phyloP scores from a whole-genome alignment of 2,888 invertebrate genomes.

The Cyclophora albipunctata region DNA sequence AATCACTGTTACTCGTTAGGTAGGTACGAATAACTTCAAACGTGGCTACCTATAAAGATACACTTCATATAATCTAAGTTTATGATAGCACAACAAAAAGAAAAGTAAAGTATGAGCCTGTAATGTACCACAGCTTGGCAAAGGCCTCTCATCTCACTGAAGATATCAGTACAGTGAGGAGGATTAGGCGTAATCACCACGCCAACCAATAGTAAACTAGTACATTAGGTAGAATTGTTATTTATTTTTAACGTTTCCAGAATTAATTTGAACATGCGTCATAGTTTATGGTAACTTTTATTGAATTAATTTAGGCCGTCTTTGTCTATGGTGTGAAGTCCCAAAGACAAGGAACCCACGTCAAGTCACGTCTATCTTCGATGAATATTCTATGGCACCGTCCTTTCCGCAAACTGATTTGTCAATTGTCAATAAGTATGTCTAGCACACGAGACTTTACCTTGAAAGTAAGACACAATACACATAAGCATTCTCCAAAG shows the following conservation, averaged over 20 bases:
- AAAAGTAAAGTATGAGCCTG: neutral
- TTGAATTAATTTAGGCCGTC: neutral
- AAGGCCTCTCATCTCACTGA: no score
- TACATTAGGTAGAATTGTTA: neutral
- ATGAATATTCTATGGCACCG: constrained; percentile 38
- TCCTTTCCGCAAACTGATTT: constrained; percentile 46
- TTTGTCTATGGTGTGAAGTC: constrained; percentile 11
- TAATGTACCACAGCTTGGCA: no score
- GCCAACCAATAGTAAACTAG: no score
- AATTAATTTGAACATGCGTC: neutral
- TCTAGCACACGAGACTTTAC: constrained; percentile 25
- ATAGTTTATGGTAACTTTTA: constrained; percentile 11
- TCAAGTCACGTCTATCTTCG: constrained; percentile 37
- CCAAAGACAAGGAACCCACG: constrained; percentile 26
- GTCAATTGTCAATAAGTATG: constrained; percentile 42
- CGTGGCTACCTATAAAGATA: no score
- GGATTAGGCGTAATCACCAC: no score
- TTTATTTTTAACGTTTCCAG: neutral
- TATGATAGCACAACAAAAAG: neutral
- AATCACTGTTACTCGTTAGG: no score
- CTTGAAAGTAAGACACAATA: constrained; percentile 37
- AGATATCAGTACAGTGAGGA: no score
- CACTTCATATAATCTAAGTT: no score
- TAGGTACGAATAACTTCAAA: no score
- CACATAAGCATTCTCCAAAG: neutral